Percentiles rank a stretch among this genome's conserved stretches.
Evolutionary conservation across 2,888 invertebrate genomes (phyloP).

Genomic region (Andrena camellia): DNA sequence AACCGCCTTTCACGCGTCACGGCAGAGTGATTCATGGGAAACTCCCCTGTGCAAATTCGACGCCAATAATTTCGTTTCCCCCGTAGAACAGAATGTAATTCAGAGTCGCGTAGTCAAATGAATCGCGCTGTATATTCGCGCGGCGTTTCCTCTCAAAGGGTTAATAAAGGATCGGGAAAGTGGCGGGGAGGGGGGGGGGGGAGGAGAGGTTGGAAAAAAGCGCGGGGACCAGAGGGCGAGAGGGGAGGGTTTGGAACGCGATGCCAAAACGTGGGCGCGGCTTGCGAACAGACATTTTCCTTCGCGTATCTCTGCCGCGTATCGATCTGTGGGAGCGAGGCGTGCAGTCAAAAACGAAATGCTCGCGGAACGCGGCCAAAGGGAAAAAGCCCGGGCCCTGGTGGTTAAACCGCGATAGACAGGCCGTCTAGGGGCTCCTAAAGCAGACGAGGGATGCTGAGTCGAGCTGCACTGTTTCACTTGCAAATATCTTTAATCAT

Average conservation of each 20-base stretch:
- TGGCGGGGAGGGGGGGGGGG: background rate
- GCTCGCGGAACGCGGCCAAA: conserved; percentile 27
- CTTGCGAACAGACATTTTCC: conserved; percentile 62
- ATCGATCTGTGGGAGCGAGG: conserved; percentile 55
- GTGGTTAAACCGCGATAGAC: conserved; percentile 25
- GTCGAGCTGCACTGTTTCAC: background rate
- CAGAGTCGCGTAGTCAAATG: background rate
- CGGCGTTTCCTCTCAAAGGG: conserved; percentile 38
- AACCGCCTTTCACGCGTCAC: too few species aligned
- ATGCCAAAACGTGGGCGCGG: conserved; percentile 62
- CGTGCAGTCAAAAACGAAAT: conserved; percentile 59
- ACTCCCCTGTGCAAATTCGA: too few species aligned
- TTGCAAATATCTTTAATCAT: background rate
- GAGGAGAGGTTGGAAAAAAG: background rate
- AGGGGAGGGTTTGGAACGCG: conserved; percentile 24
- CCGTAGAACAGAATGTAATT: background rate
- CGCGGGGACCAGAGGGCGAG: background rate
- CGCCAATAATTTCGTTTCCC: background rate
- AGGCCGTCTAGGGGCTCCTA: background rate
- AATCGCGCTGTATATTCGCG: background rate
- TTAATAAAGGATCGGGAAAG: conserved; percentile 46
- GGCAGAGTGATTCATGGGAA: too few species aligned
- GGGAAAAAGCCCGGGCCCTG: background rate
- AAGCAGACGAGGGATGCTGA: background rate
- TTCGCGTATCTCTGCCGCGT: conserved; percentile 57